These are phyloP conservation scores for Dolomedes plantarius DNA, from an alignment of 2,888 invertebrate species.

Conservation along the genomic window DNA sequence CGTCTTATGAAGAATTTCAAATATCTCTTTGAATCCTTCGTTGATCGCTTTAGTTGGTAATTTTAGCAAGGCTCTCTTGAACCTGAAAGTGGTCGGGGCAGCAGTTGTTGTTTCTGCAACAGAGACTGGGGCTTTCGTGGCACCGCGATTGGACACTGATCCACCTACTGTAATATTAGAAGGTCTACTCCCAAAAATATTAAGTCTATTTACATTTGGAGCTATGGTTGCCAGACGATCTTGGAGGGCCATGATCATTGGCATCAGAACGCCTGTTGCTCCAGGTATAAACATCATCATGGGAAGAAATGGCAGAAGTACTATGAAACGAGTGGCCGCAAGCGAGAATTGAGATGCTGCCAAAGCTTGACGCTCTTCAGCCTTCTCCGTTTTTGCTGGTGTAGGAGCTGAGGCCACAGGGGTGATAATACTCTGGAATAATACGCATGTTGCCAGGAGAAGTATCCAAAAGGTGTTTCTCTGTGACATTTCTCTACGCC, in stretches of 20 bases:
- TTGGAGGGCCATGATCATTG: slow-evolving; percentile 59
- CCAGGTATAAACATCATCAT: slow-evolving; percentile 61
- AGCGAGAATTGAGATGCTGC: slow-evolving; percentile 47
- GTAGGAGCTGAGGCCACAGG: slow-evolving; percentile 12
- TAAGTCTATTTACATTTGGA: slow-evolving; percentile 31
- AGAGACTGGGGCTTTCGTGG: neutral
- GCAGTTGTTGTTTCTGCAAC: neutral
- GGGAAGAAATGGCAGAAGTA: slow-evolving; percentile 62
- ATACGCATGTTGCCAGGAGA: slow-evolving; percentile 26
- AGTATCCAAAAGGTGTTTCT: slow-evolving; percentile 10
- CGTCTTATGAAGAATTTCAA: slow-evolving; percentile 32
- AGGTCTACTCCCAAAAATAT: neutral
- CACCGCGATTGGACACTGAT: slow-evolving; percentile 6
- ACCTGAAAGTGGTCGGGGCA: neutral
- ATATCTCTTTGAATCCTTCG: slow-evolving; percentile 50
- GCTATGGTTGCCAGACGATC: slow-evolving; percentile 50
- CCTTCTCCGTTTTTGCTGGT: neutral
- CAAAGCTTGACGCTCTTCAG: slow-evolving; percentile 26
- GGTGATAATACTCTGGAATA: slow-evolving; percentile 12
- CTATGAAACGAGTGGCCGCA: slow-evolving; percentile 66
- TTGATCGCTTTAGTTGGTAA: slow-evolving; percentile 28
- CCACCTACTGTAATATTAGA: neutral
- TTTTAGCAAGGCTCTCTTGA: slow-evolving; percentile 36
- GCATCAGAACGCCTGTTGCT: slow-evolving; percentile 51
- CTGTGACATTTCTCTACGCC: slow-evolving; percentile 23